Percentiles rank a stretch among this genome's conserved stretches.
Conservation (phyloP, 2,888 invertebrate species). For the Drosophila neotestacea region DNA sequence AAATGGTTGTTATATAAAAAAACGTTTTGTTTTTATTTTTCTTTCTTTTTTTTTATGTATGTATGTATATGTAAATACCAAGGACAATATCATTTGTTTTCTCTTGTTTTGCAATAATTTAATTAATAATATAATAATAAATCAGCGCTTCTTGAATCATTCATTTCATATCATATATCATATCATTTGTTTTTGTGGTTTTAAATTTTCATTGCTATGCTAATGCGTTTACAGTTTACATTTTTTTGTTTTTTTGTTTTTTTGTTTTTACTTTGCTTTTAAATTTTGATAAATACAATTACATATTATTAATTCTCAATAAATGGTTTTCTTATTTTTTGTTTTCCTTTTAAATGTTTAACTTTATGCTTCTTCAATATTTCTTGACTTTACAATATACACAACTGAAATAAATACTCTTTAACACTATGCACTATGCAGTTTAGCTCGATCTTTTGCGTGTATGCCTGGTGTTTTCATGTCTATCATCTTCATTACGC, state of each 20-base stretch:
- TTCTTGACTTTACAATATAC: constrained; percentile 77
- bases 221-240: constrained; percentile 73
- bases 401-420: constrained; percentile 70
- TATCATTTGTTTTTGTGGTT: constrained; percentile 31
- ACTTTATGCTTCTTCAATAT: constrained; percentile 72
- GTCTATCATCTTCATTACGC: constrained; percentile 15
- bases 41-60: constrained; percentile 56
- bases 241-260: constrained; percentile 21
- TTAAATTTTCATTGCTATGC: constrained; percentile 75
- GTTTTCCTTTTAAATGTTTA: constrained; percentile 75
- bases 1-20: constrained; percentile 70
- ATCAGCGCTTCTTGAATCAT: constrained; percentile 81
- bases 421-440: constrained; percentile 74
- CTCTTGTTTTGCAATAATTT: constrained; percentile 78
- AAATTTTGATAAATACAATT: constrained; percentile 82
- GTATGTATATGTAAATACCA: constrained; percentile 84
- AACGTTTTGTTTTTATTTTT: constrained; percentile 65
- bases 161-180: constrained; percentile 65
- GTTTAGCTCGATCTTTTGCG: constrained; percentile 80
- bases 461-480: constrained; percentile 70
- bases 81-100: constrained; percentile 84
- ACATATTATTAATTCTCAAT: constrained; percentile 78
- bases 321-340: constrained; percentile 68
- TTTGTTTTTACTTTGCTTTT: constrained; percentile 70
- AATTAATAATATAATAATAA: constrained; percentile 83